Evolutionary conservation across 1,140 invertebrate species (phyloP), one percentile per base, ranked within the genome.

Genomic region (Zaprionus gabonicus): DNA sequence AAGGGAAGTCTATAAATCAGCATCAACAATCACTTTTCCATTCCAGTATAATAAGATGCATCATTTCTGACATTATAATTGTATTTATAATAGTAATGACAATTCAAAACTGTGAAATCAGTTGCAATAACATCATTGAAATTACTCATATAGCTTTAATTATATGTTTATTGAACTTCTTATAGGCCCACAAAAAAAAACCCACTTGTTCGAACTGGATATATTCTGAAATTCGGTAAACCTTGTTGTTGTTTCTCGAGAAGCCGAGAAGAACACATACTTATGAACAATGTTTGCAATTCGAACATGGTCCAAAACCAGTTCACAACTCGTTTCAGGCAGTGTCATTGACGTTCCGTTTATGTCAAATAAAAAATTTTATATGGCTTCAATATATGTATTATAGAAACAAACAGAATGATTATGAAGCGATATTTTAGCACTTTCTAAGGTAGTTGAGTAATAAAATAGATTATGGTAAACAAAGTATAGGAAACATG

Each of bases 311-410:
- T 31, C 67, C 5, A 53, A 53, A 87, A 88, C 84, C 81, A 88
- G 84, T 88, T 76, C 23, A 38, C 70, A 75, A 78, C 83, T 78
- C 58, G 83, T 87, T 87, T 71, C 44, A 62, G 68, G 60, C 83
- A 83, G 68, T 71, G 49, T 57, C 56, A 76, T 65, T 86, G 71
- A 68, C 57, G 34, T 69, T 51, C 56, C 10, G 49, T 63, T 74
- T 70, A 46, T 56, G 65, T 38, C 41, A 41, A 36, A 75, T 60
- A 53, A 63, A 38, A 44, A 41, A 23, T 71, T 53, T 25, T 51
- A 51, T 68, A 86, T 79, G 60, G 27, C 49, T 68, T 38, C 56
- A 49, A 66, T 59, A 67, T 51, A 64, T 62, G 59, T 41, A 69
- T 63, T 70, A 55, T 51, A 63, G 20, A 53, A 60, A 65, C 49